Conservation (phyloP, 2,797 vertebrate species). For the Neoniphon sammara region DNA sequence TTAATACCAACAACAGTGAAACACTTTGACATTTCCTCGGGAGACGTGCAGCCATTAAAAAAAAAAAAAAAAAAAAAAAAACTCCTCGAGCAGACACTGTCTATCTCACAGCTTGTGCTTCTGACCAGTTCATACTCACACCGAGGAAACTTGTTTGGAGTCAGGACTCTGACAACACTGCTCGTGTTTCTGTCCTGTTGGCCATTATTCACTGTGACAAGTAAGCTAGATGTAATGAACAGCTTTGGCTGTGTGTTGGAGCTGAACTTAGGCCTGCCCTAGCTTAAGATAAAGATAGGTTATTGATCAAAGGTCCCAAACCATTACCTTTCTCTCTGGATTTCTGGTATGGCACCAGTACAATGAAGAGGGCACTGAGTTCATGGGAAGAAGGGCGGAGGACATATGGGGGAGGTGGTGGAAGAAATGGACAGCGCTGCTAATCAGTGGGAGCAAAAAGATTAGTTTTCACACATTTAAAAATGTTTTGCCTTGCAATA, state of each 20-base stretch:
- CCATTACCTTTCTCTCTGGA: slow-evolving; percentile 58
- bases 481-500: slow-evolving; percentile 22
- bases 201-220: slow-evolving; percentile 74
- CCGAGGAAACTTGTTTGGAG: slow-evolving; percentile 50
- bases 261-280: slow-evolving; percentile 59
- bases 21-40: slow-evolving; percentile 9
- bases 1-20: slow-evolving; percentile 36
- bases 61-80: neutral
- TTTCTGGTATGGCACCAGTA: slow-evolving; percentile 49
- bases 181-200: slow-evolving; percentile 56
- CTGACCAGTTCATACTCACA: slow-evolving; percentile 40
- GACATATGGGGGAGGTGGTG: slow-evolving; percentile 3
- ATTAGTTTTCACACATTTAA: slow-evolving; percentile 32
- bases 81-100: slow-evolving; percentile 5
- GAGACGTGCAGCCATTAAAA: slow-evolving; percentile 8
- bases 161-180: slow-evolving; percentile 53
- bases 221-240: slow-evolving; percentile 69
- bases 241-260: slow-evolving; percentile 53
- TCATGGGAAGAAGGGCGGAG: slow-evolving; percentile 13
- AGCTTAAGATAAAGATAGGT: slow-evolving; percentile 69
- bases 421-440: slow-evolving; percentile 35
- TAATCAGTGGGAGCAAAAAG: slow-evolving; percentile 48
- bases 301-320: slow-evolving; percentile 72
- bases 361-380: slow-evolving; percentile 44
- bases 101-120: slow-evolving; percentile 20